Conservation (phyloP, 2,888 invertebrate species). For the Megaustenia siamemsis region DNA sequence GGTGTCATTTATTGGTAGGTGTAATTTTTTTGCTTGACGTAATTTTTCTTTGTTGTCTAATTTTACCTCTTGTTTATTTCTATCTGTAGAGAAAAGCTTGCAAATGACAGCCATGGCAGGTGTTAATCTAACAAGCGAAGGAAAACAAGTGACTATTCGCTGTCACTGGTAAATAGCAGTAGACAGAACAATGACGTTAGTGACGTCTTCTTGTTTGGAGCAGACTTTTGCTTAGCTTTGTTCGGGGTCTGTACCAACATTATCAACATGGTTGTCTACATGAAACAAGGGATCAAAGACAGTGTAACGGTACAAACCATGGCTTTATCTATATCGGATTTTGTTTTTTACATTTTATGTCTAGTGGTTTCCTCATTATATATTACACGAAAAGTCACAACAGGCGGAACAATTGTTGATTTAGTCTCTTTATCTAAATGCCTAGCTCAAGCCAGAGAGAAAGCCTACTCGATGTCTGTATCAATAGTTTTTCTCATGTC, state of each 20-base stretch:
- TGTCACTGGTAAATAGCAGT: too few relatives aligned
- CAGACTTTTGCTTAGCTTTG: neutral
- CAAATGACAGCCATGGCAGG: too few relatives aligned
- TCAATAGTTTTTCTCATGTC: neutral
- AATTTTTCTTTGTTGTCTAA: too few relatives aligned
- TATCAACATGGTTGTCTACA: neutral
- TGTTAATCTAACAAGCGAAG: too few relatives aligned
- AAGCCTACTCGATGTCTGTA: neutral
- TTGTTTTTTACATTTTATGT: neutral
- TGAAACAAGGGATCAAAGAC: constrained; percentile 16
- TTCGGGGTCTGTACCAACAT: neutral
- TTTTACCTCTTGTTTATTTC: too few relatives aligned
- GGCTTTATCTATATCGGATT: neutral
- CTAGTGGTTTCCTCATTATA: neutral
- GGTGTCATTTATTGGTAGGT: too few relatives aligned
- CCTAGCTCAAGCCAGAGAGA: neutral
- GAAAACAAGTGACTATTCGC: too few relatives aligned
- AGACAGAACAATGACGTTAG: too few relatives aligned
- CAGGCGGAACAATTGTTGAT: neutral
- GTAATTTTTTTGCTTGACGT: too few relatives aligned
- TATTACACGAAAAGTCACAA: neutral
- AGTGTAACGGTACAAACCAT: neutral
- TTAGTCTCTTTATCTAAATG: neutral
- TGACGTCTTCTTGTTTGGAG: too few relatives aligned
- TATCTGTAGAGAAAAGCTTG: too few relatives aligned